Conservation (phyloP, 2,797 vertebrate species). For the Tokudaia muenninki region DNA sequence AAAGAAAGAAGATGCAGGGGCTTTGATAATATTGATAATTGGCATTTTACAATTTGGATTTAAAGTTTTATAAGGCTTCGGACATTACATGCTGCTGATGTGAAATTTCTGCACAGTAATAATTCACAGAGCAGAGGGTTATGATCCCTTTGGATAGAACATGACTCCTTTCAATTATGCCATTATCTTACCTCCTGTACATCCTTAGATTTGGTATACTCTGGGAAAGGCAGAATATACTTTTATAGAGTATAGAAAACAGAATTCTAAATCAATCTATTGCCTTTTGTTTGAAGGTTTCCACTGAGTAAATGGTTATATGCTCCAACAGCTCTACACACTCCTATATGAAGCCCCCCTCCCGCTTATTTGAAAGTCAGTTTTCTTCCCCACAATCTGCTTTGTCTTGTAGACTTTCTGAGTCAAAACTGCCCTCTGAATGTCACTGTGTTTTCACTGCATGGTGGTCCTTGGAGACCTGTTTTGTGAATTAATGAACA, state of each 20-base stretch:
- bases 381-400: neutral
- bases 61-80: neutral
- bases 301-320: neutral
- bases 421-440: neutral
- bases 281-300: neutral
- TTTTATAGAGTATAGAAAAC: neutral
- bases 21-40: neutral
- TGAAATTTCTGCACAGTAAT: neutral
- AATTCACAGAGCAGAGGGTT: neutral
- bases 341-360: neutral
- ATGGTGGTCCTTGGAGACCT: neutral
- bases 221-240: neutral
- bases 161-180: neutral
- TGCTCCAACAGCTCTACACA: neutral
- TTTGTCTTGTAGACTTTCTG: neutral
- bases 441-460: neutral
- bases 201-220: neutral
- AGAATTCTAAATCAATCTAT: neutral
- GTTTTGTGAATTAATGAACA: constrained; percentile 17
- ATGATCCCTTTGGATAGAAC: neutral
- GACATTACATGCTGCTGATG: neutral
- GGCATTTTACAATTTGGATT: constrained; percentile 23
- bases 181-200: neutral
- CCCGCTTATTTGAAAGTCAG: neutral
- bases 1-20: neutral